phyloP scores from a whole-genome alignment of 2,888 invertebrate genomes.

The Rhynchonema sp. region DNA sequence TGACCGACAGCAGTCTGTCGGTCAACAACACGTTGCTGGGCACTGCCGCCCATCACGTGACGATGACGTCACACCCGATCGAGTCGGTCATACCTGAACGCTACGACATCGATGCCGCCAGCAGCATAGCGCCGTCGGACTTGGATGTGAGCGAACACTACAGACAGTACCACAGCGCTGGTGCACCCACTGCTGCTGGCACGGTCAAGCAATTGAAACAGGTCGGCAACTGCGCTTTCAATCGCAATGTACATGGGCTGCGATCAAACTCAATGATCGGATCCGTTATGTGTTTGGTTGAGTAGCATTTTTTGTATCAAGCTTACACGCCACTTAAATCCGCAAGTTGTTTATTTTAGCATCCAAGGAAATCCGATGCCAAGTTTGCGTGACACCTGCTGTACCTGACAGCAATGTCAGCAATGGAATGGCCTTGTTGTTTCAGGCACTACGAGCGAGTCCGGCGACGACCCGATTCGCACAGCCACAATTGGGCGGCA shows the following conservation, averaged over 20 bases:
- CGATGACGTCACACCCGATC: neutral
- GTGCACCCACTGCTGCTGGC: neutral
- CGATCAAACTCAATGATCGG: too few relatives aligned
- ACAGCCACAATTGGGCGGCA: neutral
- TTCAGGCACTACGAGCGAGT: neutral
- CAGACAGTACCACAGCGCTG: conserved; percentile 68
- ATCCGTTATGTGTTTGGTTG: too few relatives aligned
- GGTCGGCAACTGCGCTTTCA: neutral
- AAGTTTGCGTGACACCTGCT: too few relatives aligned
- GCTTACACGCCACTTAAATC: too few relatives aligned
- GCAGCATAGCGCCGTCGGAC: conserved; percentile 88
- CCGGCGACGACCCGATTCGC: neutral
- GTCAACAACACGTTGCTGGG: neutral
- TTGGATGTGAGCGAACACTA: conserved; percentile 91
- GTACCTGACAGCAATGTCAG: too few relatives aligned
- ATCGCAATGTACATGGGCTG: neutral
- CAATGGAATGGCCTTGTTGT: too few relatives aligned
- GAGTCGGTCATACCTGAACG: conserved; percentile 46
- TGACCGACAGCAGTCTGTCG: neutral
- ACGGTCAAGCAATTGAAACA: conserved; percentile 1
- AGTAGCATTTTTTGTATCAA: too few relatives aligned
- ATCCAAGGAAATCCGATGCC: too few relatives aligned
- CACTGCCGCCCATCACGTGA: neutral
- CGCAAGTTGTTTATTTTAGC: too few relatives aligned
- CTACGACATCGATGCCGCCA: conserved; percentile 87